Base-by-base conservation (phyloP, 37 sponge, comb jelly and placozoan species). In the Ianthella basta region DNA sequence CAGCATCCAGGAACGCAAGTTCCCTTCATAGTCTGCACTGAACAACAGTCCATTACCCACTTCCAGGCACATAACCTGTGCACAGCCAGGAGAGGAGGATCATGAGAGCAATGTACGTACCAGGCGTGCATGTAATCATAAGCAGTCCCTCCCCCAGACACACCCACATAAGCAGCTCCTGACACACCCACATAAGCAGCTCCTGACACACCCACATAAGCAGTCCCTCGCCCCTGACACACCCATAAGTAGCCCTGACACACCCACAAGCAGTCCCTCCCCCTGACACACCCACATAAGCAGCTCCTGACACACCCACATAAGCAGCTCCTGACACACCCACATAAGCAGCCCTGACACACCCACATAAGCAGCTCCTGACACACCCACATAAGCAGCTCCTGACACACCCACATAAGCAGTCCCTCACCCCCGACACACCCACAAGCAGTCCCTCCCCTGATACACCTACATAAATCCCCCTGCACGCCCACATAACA, bases 21-120 rank as follows among this genome's bases (percentile, higher is more conserved):
- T 61, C 21, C 87, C 81, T 65, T 96, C 97, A 15, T 87, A 84
- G 32, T 94, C 97, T 5, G 92, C 87, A 61, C 94, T 93, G 85
- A 87, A 96, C 41, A 96, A 72, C 37, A 89, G 77, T 19, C 88
- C 88, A 15, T 74, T 60, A 33, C 90, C 86, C 30, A 88, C 88
- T 0, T 91, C 88, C 50, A 96, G 73, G 72, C 84, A 90, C 86
- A 94, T 88, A 2, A 83, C 83, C 94, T 94, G 85, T 60, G 27
- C 20, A 55, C 4, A 3, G n/a, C n/a, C n/a, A n/a, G n/a, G n/a
- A n/a, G n/a, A n/a, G n/a, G n/a, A n/a, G n/a, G n/a, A n/a, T n/a
- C n/a, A n/a, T n/a, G n/a, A n/a, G n/a, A n/a, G 66, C 23, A 64
- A 64, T 29, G 66, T 20, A 64, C 59, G 59, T 56, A 56, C 15